Evolutionary conservation across 2,797 vertebrate species (phyloP), one percentile per base, ranked within the genome.

Genomic region (Hoplostethus mediterraneus): DNA sequence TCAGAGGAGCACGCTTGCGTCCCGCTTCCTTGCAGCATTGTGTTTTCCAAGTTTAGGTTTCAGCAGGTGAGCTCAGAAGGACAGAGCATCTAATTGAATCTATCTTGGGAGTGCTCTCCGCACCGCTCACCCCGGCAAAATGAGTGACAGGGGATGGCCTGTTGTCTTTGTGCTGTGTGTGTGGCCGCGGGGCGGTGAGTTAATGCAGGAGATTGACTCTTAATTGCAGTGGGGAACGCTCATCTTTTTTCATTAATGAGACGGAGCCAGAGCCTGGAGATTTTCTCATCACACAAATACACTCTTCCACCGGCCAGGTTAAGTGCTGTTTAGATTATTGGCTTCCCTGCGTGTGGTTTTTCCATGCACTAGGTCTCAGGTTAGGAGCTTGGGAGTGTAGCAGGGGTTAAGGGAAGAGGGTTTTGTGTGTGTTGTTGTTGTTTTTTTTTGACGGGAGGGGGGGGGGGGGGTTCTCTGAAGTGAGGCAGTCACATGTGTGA

Each of bases 231-330:
- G 87, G 87, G 89, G 90, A 89, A 89, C 87, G 90, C 91, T 93
- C 94, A 93, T 94, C 91, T 91, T 93, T 93, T 92, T 88, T 92
- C 88, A 92, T 94, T 93, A 94, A 94, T 88, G 87, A 93, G 89
- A 87, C 71, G 48, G 71, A 89, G 90, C 77, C 73, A 63, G 88
- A 92, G 92, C 89, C 83, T 76, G 86, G 84, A 92, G 90, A 88
- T 88, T 93, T 90, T 91, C 90, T 90, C 89, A 85, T 88, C 87
- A 81, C 85, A 82, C 74, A 91, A 87, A 88, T 69, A 87, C 85
- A 74, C 86, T 89, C 86, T 81, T 86, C 78, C 76, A 68, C 71
- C 38, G 30, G 80, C 84, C 88, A 90, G 89, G 88, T 93, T 91
- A 92, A 89, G 90, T 87, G 84, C 83, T 90, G 89, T 90, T 93